Percentiles rank a stretch among this genome's conserved stretches.
Conservation (phyloP, 2,888 invertebrate genomes). For the Orthonevra nobilis region DNA sequence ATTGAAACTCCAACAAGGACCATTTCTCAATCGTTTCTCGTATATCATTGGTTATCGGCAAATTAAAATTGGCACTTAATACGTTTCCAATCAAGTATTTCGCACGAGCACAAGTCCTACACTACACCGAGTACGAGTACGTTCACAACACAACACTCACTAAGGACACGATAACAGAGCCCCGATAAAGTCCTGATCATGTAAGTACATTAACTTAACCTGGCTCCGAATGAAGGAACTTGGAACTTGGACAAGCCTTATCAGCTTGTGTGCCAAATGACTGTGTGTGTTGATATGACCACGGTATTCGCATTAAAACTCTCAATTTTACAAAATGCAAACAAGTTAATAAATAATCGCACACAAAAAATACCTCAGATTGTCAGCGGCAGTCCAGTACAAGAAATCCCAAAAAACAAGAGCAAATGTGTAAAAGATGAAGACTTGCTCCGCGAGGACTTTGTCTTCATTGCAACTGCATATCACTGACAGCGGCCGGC, state of each 20-base stretch:
- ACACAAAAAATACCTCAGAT: slow-evolving; percentile 57
- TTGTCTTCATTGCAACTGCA: too few species aligned
- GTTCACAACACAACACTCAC: too few species aligned
- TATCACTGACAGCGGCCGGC: slow-evolving; percentile 33
- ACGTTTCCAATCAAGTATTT: slow-evolving; percentile 63
- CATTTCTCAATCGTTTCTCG: slow-evolving; percentile 64
- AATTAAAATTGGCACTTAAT: slow-evolving; percentile 69
- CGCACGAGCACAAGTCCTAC: slow-evolving; percentile 62
- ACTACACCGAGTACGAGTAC: slow-evolving; percentile 19
- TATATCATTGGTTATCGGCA: slow-evolving; percentile 61
- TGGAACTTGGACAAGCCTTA: slow-evolving; percentile 31
- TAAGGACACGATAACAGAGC: too few species aligned
- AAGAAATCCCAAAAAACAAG: too few species aligned
- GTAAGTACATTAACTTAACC: slow-evolving; percentile 66
- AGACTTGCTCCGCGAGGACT: neutral
- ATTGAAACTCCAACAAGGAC: neutral
- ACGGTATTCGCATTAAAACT: slow-evolving; percentile 64
- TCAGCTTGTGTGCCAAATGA: slow-evolving; percentile 69
- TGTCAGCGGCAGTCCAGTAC: neutral
- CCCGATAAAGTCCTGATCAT: slow-evolving; percentile 58
- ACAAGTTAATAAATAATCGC: slow-evolving; percentile 69
- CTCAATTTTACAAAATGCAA: slow-evolving; percentile 68
- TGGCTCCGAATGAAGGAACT: slow-evolving; percentile 4
- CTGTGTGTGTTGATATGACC: slow-evolving; percentile 69
- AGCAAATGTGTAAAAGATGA: too few species aligned